Conservation (phyloP, 2,113 vertebrate species). For the Hirundichthys speculiger region DNA sequence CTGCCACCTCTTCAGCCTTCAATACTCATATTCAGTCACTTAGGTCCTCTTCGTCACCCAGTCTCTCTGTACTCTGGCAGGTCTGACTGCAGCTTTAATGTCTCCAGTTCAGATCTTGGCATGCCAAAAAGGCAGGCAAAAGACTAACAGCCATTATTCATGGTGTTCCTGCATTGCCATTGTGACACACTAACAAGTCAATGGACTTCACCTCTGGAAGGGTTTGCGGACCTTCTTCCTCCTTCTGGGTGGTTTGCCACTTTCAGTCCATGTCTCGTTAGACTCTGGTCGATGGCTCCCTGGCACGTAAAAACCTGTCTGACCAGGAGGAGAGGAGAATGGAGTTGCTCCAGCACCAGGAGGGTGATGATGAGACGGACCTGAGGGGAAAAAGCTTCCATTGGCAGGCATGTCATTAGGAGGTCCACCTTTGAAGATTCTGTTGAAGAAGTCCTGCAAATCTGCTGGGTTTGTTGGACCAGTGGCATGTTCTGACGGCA, state of each 20-base stretch:
- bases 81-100: constrained; percentile 32
- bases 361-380: constrained; percentile 66
- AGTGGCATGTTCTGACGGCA: constrained; percentile 76
- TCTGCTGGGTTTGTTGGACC: constrained; percentile 83
- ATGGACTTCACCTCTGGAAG: constrained; percentile 86
- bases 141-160: constrained; percentile 61
- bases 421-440: constrained; percentile 88
- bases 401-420: constrained; percentile 82
- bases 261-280: constrained; percentile 74
- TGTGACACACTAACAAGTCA: constrained; percentile 26
- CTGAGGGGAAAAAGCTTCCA: constrained; percentile 84
- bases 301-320: constrained; percentile 77
- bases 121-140: constrained; percentile 53
- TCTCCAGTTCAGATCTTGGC: constrained; percentile 52
- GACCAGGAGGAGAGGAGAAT: constrained; percentile 73
- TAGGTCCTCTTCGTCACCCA: constrained; percentile 28
- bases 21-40: constrained; percentile 40
- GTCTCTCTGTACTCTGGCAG: constrained; percentile 47
- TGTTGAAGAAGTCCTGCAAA: constrained; percentile 89
- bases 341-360: constrained; percentile 60
- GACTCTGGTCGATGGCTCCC: constrained; percentile 72
- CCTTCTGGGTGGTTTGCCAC: constrained; percentile 83
- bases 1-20: constrained; percentile 37
- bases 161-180: constrained; percentile 51
- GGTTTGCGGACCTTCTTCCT: constrained; percentile 92